Conservation (phyloP, 2,113 vertebrate species). For the Numida meleagris region DNA sequence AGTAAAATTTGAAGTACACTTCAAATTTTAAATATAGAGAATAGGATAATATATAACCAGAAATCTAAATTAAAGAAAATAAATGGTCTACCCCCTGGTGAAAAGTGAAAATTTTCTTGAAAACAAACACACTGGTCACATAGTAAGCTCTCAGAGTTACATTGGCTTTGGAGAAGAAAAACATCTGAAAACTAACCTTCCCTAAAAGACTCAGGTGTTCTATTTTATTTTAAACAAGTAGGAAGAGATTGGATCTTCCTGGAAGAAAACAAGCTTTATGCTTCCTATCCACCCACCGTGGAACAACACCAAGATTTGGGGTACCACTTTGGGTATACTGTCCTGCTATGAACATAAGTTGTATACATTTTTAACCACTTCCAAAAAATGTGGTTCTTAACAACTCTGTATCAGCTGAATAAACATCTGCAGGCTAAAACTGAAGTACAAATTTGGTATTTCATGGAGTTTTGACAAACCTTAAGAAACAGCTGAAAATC, state of each 20-base stretch:
- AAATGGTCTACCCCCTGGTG: not conserved
- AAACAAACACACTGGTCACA: not conserved
- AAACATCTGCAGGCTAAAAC: not conserved
- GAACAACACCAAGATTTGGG: not conserved
- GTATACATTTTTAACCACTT: not conserved
- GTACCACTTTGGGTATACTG: not conserved
- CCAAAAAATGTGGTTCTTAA: not conserved
- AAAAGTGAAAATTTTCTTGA: not conserved
- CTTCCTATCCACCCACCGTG: not conserved
- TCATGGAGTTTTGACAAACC: not conserved
- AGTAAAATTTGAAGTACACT: too few relatives aligned
- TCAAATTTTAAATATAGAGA: not conserved
- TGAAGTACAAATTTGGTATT: not conserved
- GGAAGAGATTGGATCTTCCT: not conserved
- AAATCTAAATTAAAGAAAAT: not conserved
- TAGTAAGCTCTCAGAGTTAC: not conserved
- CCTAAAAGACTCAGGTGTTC: not conserved
- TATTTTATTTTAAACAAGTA: not conserved
- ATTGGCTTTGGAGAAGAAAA: not conserved
- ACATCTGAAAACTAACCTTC: not conserved
- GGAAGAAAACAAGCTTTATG: not conserved
- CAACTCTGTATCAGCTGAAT: not conserved
- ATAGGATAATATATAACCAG: not conserved
- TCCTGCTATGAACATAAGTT: not conserved
- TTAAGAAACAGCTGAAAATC: not conserved